Evolutionary conservation across 2,888 invertebrate species (phyloP), one percentile per base, ranked within the genome.

Genomic region (Synanthedon myopaeformis): DNA sequence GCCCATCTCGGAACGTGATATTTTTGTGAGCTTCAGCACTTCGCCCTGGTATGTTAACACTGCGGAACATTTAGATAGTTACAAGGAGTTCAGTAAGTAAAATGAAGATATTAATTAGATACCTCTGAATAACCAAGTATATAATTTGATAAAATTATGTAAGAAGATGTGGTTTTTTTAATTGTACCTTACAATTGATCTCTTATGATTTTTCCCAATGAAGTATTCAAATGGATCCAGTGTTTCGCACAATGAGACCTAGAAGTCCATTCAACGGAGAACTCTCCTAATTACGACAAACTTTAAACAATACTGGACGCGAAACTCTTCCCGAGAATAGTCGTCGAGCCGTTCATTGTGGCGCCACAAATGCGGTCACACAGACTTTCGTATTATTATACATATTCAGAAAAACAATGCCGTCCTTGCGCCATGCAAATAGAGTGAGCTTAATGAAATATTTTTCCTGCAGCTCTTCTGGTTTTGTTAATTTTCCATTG

Each of bases 1-100:
- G 53, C 96, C 96, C 96, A 96, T 96, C 82, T 96, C 96, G 51
- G 93, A 93, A 63, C 96, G 91, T 55, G 94, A 93, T 79, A 96
- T 93, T 88, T 95, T 96, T 66, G 91, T 89, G 72, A 96, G 86
- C 74, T 92, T 92, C 66, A 96, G 82, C 62, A 93, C 91, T 79
- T 95, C 95, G 56, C 96, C 96, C 73, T 94, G 92, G 81, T 90
- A 93, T 59, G 92, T 90, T 60, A 90, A 83, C 60, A 91, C 93
- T 93, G 89, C 55, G 14, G 84, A 82, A 80, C 67, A 76, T 35
- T 35, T 35, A 35, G 35, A 35, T 35, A 63, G 64, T 42, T 35
- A 35, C 35, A 35, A 10, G 35, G 35, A 35, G 35, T 35, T 35
- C 10, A 10, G 35, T 10, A 35, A 28, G 23, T 28, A 28, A 35